A percentile compares a stretch with the other conserved stretches of the same genome.
Conservation (phyloP, 1,140 invertebrate genomes). For the Drosophila paulistorum region DNA sequence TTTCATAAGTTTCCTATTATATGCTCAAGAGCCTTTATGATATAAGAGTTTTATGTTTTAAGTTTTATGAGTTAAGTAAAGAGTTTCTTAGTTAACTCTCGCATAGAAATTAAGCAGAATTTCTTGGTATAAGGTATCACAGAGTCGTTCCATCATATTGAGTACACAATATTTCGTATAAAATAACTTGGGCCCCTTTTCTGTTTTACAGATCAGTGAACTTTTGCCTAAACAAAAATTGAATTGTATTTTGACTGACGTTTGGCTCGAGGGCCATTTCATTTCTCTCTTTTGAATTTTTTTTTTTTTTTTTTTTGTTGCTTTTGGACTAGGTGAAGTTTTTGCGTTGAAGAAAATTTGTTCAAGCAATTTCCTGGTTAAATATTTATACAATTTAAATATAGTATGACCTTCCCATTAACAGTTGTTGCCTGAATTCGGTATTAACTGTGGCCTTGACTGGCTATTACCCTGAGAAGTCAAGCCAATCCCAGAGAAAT, state of each 20-base stretch:
- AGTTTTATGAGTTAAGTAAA: no score
- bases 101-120: no score
- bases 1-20: no score
- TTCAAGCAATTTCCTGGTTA: neutral
- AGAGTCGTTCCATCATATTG: neutral
- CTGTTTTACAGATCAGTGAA: constrained; percentile 71
- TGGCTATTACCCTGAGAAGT: neutral
- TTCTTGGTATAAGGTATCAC: neutral
- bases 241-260: constrained; percentile 74
- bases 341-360: constrained; percentile 36
- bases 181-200: constrained; percentile 77
- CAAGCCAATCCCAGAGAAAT: neutral
- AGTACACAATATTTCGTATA: constrained; percentile 44
- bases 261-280: constrained; percentile 40
- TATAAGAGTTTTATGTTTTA: no score
- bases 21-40: no score
- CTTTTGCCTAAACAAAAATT: constrained; percentile 69
- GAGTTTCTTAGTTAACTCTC: no score
- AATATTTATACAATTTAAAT: constrained; percentile 13
- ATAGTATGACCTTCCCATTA: neutral
- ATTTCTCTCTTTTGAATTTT: constrained; percentile 36
- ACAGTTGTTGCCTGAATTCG: neutral
- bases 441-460: neutral
- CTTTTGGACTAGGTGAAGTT: constrained; percentile 43
- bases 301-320: constrained; percentile 8